Conservation (phyloP, 2,888 invertebrate genomes). For the Leucania comma region DNA sequence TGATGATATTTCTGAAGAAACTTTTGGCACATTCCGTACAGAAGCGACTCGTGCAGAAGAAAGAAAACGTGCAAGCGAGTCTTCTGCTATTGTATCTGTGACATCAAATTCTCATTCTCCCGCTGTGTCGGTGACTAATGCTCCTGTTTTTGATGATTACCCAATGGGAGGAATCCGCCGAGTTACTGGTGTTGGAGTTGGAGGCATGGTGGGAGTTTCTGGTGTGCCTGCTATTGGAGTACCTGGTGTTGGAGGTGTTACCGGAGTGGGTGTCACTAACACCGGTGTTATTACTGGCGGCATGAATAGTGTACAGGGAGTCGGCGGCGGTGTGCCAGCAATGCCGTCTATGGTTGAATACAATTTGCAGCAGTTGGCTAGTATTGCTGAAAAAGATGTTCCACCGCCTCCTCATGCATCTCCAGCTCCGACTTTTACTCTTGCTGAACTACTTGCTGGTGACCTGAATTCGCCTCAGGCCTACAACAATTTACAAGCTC, state of each 20-base stretch:
- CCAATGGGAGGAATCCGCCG: slow-evolving; percentile 89
- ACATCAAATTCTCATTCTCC: slow-evolving; percentile 87
- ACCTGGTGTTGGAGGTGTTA: slow-evolving; percentile 76
- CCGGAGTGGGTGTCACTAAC: slow-evolving; percentile 79
- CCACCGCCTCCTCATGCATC: slow-evolving; percentile 90
- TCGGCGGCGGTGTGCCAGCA: slow-evolving; percentile 80
- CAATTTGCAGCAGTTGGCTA: slow-evolving; percentile 96
- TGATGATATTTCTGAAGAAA: slow-evolving; percentile 93
- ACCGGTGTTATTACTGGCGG: slow-evolving; percentile 79
- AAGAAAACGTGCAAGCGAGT: slow-evolving; percentile 88
- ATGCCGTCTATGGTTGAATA: slow-evolving; percentile 95
- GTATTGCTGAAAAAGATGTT: slow-evolving; percentile 93
- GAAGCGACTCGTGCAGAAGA: slow-evolving; percentile 91
- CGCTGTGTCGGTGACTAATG: slow-evolving; percentile 91
- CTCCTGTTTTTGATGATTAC: slow-evolving; percentile 95
- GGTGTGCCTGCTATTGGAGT: slow-evolving; percentile 75
- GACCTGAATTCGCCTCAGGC: slow-evolving; percentile 94
- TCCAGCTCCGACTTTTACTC: slow-evolving; percentile 92
- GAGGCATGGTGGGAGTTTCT: slow-evolving; percentile 78
- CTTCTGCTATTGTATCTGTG: slow-evolving; percentile 83
- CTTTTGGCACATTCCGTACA: slow-evolving; percentile 94
- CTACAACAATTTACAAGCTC: slow-evolving; percentile 96
- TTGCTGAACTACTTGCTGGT: slow-evolving; percentile 94
- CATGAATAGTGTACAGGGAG: slow-evolving; percentile 79
- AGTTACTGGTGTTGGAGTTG: slow-evolving; percentile 78